These are phyloP conservation scores for Oreotragus oreotragus DNA, from an alignment of 2,113 vertebrate genomes.

Conservation along the genomic window DNA sequence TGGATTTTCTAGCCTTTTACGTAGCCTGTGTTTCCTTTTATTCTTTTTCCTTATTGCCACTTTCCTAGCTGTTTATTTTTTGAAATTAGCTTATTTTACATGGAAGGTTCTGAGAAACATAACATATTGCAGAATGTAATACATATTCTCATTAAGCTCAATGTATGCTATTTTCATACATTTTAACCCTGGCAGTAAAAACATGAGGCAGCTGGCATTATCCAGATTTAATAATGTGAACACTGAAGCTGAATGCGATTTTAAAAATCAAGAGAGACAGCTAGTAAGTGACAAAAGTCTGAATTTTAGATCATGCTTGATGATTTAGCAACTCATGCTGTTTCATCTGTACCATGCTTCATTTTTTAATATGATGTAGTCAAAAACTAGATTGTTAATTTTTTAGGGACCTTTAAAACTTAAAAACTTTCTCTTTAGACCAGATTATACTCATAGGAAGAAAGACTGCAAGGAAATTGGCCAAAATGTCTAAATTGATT, in stretches of 20 bases:
- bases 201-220: background rate
- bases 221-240: conserved; percentile 11
- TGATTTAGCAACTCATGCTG: background rate
- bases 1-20: conserved; percentile 11
- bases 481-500: background rate
- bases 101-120: background rate
- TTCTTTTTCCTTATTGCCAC: background rate
- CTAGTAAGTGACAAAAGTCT: background rate
- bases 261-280: background rate
- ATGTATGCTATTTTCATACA: background rate
- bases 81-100: background rate
- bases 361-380: conserved; percentile 2
- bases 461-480: background rate
- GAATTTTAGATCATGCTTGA: background rate
- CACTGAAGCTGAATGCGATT: conserved; percentile 4
- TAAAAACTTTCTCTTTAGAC: background rate
- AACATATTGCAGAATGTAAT: background rate
- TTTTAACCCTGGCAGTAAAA: conserved; percentile 14
- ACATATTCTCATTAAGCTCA: background rate
- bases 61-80: conserved; percentile 1
- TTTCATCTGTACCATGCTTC: background rate
- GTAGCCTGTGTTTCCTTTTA: background rate
- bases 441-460: background rate
- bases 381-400: background rate
- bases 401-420: background rate